Base-by-base conservation (phyloP, 2,113 vertebrate species). In the Oncorhynchus keta region DNA sequence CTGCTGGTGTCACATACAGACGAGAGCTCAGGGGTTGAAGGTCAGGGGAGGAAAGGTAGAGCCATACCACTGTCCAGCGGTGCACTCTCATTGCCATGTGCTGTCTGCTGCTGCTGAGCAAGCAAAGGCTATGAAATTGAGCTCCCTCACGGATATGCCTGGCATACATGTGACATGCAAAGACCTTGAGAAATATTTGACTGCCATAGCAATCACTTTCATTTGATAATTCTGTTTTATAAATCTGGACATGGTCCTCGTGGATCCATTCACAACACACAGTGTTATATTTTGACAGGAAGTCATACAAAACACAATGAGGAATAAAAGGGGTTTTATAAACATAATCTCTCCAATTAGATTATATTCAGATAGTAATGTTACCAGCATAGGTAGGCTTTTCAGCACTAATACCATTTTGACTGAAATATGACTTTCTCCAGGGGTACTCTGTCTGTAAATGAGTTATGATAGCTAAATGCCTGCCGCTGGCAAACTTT, bases 61-160 rank as follows among this genome's bases (percentile, higher is more conserved):
- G 77, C 55, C 68, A 28, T 14, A 62, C 67, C 64, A 68, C 62
- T 71, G 45, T 51, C 59, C 77, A 77, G 68, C 78, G 72, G 78
- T 45, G 78, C 73, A 66, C 28, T 68, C n/a, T 62, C n/a, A 22
- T 16, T 62, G 59, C 59, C n/a, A 62, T 5, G n/a, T 62, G n/a
- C 59, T 62, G n/a, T 45, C n/a, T 62, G 59, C n/a, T 8, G 7
- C 59, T 12, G 39, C 18, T 57, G 55, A 57, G 55, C 55, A 57
- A 20, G 55, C 55, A 57, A 20, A 57, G 55, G 55, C 55, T 20
- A 62, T 7, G 59, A 62, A 11, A 62, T 8, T 16, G n/a, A 24
- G 59, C n/a, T 3, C 59, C 18, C 59, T 16, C 59, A 24, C 59
- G 16, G 7, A 62, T 22, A 62, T 8, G 9, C 7, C 59, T 55